Evolutionary conservation across 2,113 vertebrate genomes (phyloP).

Genomic region (Caloenas nicobarica): DNA sequence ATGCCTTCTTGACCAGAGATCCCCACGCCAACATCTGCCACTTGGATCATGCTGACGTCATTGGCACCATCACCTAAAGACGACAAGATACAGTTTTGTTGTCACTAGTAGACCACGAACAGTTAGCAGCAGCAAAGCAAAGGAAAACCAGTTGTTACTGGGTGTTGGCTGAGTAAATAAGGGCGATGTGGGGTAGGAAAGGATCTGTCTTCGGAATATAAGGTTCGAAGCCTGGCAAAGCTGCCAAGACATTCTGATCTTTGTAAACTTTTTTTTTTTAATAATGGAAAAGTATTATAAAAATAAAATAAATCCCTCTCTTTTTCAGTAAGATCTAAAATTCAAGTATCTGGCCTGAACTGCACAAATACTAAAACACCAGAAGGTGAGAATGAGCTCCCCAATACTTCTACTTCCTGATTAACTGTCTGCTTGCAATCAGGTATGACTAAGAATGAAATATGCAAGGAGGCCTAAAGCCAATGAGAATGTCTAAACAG

Average conservation of each 20-base stretch:
- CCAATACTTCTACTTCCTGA: background rate
- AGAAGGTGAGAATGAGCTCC: background rate
- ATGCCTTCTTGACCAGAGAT: constrained; percentile 98
- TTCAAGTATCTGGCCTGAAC: background rate
- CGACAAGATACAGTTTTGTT: background rate
- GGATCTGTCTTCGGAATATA: background rate
- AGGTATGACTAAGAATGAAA: background rate
- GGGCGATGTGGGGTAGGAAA: background rate
- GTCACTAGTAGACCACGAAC: background rate
- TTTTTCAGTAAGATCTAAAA: background rate
- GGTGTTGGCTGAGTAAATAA: background rate
- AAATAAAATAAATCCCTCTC: background rate
- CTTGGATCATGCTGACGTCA: constrained; percentile 99
- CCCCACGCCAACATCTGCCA: constrained; percentile 95
- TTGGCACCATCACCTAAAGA: constrained; percentile 94
- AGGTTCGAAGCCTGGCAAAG: background rate
- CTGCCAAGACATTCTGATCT: background rate
- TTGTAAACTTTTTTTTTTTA: background rate
- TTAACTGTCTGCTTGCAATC: background rate
- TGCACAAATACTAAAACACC: background rate
- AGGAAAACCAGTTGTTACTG: background rate
- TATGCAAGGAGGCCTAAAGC: background rate
- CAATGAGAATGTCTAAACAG: background rate
- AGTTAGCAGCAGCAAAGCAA: background rate
- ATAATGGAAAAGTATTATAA: background rate